phyloP scores from a whole-genome alignment of 2,113 vertebrate species.

The Peromyscus polionotus region DNA sequence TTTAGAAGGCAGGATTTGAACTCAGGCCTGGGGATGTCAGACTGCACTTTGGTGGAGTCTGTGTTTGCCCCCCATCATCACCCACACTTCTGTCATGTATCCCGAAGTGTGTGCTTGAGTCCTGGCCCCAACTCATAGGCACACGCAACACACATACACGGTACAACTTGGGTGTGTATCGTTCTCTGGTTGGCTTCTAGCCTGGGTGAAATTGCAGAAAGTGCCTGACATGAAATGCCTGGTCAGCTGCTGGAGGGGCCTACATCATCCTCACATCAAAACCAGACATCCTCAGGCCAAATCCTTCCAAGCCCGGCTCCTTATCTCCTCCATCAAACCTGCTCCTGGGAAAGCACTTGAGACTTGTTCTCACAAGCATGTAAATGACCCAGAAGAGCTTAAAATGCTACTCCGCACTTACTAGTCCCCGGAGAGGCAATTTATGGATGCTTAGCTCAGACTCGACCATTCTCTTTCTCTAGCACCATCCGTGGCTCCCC shows the following conservation, averaged over 20 bases:
- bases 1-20: background rate
- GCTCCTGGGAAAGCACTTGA: slow-evolving; percentile 9
- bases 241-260: background rate
- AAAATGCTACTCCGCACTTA: background rate
- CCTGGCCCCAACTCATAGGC: background rate
- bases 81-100: background rate
- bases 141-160: background rate
- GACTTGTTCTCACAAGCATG: background rate
- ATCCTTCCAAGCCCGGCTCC: background rate
- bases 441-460: background rate
- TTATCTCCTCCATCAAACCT: background rate
- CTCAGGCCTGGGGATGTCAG: background rate
- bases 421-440: background rate
- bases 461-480: background rate
- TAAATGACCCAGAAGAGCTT: background rate
- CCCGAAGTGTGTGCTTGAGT: background rate
- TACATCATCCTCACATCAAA: background rate
- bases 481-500: background rate
- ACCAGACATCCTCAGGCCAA: background rate
- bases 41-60: background rate
- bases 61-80: background rate
- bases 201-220: background rate
- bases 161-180: background rate
- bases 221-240: background rate
- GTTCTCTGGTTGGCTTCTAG: background rate